Evolutionary conservation across 37 sponge, comb jelly and placozoan species (phyloP).

Genomic region (Chondrosia reniformis): DNA sequence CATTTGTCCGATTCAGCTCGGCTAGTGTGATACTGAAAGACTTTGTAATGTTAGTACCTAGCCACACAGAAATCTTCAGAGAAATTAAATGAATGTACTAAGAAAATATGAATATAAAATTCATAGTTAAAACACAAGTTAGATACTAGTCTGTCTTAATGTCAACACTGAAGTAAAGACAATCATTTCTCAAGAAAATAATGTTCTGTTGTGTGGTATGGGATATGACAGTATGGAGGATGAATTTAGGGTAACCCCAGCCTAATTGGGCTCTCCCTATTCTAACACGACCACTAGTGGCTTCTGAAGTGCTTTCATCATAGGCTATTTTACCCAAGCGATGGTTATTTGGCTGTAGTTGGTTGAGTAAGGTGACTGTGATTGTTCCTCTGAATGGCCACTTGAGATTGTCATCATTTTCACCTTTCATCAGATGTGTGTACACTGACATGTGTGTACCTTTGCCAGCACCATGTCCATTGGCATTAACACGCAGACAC

Average conservation of each 20-base stretch:
- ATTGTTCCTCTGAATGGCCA: conserved; percentile 34
- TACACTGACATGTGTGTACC: conserved; percentile 38
- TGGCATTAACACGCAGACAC: conserved; percentile 33
- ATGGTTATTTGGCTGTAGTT: background rate
- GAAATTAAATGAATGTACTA: no score
- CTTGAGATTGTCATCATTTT: conserved; percentile 24
- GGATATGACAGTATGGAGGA: background rate
- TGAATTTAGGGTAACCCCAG: background rate
- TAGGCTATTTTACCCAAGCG: background rate
- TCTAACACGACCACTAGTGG: conserved; percentile 5
- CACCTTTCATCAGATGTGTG: conserved; percentile 30
- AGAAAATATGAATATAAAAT: no score
- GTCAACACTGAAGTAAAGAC: conserved; percentile 1
- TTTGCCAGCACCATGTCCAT: conserved; percentile 23
- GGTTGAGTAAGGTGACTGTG: conserved; percentile 8
- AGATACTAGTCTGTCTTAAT: no score
- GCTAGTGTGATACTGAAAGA: no score
- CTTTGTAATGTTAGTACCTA: no score
- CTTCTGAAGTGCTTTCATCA: background rate
- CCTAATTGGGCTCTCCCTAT: background rate
- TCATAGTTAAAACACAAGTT: no score
- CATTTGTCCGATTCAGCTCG: no score
- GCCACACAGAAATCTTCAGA: no score
- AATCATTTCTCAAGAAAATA: background rate
- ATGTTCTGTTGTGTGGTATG: background rate